Evolutionary conservation across 2,797 vertebrate species (phyloP).

Genomic region (Siniperca undulata): DNA sequence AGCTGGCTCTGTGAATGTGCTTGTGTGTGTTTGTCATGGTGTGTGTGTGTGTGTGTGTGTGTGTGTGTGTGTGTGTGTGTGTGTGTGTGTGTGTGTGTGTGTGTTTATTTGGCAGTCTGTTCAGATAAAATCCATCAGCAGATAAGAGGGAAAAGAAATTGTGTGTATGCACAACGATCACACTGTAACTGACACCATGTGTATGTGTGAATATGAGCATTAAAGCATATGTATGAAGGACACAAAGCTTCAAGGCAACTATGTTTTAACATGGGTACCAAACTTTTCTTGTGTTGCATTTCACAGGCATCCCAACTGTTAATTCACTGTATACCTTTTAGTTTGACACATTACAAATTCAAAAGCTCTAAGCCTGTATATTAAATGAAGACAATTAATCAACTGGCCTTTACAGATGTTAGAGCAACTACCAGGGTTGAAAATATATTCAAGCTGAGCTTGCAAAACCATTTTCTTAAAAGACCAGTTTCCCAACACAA

Average conservation of each 20-base stretch:
- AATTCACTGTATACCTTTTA: conserved; percentile 4
- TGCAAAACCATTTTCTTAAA: background rate
- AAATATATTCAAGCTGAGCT: conserved; percentile 14
- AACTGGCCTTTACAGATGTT: conserved; percentile 5
- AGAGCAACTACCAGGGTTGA: background rate
- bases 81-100: background rate
- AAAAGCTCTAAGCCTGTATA: background rate
- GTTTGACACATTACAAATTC: background rate
- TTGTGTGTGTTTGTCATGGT: conserved; percentile 3
- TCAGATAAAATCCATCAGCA: conserved; percentile 46
- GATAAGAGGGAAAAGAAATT: conserved; percentile 33
- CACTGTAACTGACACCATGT: conserved; percentile 34
- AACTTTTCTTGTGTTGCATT: background rate
- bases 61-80: no score
- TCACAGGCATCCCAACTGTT: background rate
- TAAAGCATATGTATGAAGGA: background rate
- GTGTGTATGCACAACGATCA: conserved; percentile 20
- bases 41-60: conserved; percentile 13
- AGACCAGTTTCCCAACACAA: conserved; percentile 13
- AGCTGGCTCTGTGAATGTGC: conserved; percentile 63
- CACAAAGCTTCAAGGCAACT: conserved; percentile 4
- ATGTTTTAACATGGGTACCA: background rate
- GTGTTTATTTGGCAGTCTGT: conserved; percentile 11
- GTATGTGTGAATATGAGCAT: conserved; percentile 20
- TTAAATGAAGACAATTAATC: conserved; percentile 12